phyloP scores from a whole-genome alignment of 2,888 invertebrate genomes.

The Coleophora flavipennella region DNA sequence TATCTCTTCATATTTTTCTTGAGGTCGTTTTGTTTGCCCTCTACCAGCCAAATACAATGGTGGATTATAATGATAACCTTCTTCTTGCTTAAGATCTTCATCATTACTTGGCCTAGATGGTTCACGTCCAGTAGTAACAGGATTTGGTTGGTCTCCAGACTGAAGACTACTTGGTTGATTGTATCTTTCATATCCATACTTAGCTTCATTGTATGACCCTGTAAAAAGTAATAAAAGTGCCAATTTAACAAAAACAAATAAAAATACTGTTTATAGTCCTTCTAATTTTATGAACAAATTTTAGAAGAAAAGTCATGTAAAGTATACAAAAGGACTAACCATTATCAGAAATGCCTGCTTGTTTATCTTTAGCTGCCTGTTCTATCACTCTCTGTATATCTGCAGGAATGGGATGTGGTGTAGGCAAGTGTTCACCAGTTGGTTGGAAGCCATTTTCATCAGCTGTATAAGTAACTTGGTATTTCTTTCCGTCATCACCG shows the following conservation, averaged over 20 bases:
- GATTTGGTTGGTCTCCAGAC: too few relatives aligned
- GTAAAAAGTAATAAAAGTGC: conserved; percentile 11
- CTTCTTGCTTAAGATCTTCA: too few relatives aligned
- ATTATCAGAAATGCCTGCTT: conserved; percentile 42
- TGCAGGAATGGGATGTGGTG: conserved; percentile 52
- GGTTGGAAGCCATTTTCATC: conserved; percentile 58
- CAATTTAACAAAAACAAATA: too few relatives aligned
- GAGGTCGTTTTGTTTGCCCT: too few relatives aligned
- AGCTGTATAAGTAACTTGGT: conserved; percentile 45
- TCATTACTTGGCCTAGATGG: too few relatives aligned
- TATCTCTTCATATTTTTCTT: too few relatives aligned
- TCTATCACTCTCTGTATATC: conserved; percentile 49
- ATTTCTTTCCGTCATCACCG: conserved; percentile 55
- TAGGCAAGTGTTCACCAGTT: conserved; percentile 52
- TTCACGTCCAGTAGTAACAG: too few relatives aligned
- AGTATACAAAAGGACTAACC: conserved; percentile 32
- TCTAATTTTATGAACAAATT: too few relatives aligned
- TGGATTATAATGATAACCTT: too few relatives aligned
- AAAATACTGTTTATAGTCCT: too few relatives aligned
- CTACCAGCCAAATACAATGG: too few relatives aligned
- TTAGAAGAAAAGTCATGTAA: too few relatives aligned
- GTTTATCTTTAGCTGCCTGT: conserved; percentile 36
- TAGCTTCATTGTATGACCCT: conserved; percentile 51
- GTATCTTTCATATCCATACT: conserved; percentile 48
- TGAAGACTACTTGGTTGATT: conserved; percentile 15